Conservation (phyloP, 2,113 vertebrate genomes). For the Lasiurus borealis region DNA sequence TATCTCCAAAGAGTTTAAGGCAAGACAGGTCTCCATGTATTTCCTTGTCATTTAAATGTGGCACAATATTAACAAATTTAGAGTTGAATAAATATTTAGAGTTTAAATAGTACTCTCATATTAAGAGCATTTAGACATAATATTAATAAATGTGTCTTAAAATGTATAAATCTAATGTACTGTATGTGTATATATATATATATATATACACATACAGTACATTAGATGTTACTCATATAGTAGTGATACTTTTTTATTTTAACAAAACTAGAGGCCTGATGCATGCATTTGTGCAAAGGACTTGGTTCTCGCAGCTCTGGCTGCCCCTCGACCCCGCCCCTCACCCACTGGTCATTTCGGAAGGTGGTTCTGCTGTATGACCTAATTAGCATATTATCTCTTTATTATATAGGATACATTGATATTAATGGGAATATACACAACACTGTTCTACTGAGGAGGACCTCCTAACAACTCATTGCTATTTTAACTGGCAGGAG, state of each 20-base stretch:
- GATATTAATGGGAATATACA: not conserved
- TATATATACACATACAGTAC: too few species aligned
- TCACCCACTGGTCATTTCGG: too few species aligned
- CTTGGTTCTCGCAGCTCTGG: too few species aligned
- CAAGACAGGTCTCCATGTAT: not conserved
- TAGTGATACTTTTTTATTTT: not conserved
- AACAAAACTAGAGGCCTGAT: not conserved
- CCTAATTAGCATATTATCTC: too few species aligned
- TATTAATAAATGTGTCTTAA: not conserved
- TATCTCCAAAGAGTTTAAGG: not conserved
- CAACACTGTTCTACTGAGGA: not conserved
- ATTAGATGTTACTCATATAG: not conserved
- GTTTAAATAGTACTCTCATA: not conserved
- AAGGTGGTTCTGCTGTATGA: too few species aligned
- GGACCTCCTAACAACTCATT: not conserved
- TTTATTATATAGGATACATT: not conserved
- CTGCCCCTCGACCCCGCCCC: too few species aligned
- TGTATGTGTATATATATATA: too few species aligned
- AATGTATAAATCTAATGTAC: not conserved
- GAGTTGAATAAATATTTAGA: conserved; percentile 1
- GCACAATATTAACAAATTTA: not conserved
- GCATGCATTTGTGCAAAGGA: too few species aligned
- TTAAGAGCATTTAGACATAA: not conserved
- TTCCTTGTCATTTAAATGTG: not conserved
- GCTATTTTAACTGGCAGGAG: not conserved